Evolutionary conservation across 2,113 vertebrate genomes (phyloP).

Genomic region (Pygoscelis adeliae): DNA sequence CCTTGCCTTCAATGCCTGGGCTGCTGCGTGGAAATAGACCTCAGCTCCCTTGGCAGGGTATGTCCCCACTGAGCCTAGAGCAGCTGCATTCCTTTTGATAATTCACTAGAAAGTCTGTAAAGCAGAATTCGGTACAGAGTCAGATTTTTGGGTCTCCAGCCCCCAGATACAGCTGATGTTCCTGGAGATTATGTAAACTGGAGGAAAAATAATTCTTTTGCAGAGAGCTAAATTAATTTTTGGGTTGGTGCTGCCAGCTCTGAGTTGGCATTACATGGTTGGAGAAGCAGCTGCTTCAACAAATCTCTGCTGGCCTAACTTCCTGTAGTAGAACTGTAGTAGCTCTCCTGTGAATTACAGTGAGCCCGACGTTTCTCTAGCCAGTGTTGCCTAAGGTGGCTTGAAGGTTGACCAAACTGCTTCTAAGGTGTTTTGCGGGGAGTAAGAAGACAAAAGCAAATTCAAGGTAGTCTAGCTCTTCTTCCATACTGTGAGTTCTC

Average conservation of each 20-base stretch:
- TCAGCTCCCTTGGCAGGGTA: accelerated
- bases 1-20: neutral
- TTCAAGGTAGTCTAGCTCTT: neutral
- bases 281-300: neutral
- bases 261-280: neutral
- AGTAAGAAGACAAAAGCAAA: neutral
- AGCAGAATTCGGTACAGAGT: neutral
- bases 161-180: neutral
- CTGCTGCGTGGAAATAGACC: neutral
- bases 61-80: neutral
- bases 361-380: neutral
- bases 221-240: neutral
- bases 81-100: neutral
- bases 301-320: neutral
- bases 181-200: neutral
- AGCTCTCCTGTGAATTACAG: neutral
- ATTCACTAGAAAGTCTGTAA: neutral
- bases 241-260: neutral
- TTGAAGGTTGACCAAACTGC: neutral
- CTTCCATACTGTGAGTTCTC: neutral
- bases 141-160: neutral
- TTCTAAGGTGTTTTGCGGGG: neutral
- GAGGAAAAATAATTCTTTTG: neutral
- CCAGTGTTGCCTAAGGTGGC: neutral
- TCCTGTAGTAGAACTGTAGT: neutral